phyloP scores from a whole-genome alignment of 2,797 vertebrate species.

The Parauchenoglanis punctatus region DNA sequence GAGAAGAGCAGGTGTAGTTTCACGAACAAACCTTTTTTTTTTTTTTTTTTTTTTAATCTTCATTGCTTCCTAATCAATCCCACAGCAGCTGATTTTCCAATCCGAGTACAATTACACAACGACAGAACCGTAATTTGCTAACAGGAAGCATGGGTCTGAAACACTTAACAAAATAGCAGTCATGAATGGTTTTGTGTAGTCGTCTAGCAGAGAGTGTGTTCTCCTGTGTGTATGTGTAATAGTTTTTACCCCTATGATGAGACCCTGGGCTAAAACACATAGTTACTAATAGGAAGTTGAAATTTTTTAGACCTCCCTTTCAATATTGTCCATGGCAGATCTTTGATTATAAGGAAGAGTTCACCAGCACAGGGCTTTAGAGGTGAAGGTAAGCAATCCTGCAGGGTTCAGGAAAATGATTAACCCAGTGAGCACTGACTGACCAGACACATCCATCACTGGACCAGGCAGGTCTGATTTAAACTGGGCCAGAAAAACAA shows the following conservation, averaged over 20 bases:
- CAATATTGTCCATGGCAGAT: neutral
- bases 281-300: neutral
- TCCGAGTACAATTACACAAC: neutral
- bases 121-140: neutral
- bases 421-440: neutral
- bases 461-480: neutral
- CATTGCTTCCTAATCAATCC: neutral
- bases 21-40: neutral
- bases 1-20: neutral
- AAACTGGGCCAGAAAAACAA: neutral
- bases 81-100: neutral
- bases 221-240: neutral
- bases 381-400: slow-evolving; percentile 4
- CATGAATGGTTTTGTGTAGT: neutral
- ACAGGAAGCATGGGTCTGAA: neutral
- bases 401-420: neutral
- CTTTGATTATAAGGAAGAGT: neutral
- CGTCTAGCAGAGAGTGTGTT: neutral
- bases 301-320: neutral
- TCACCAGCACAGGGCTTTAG: neutral
- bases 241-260: neutral
- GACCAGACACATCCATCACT: neutral
- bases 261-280: neutral
- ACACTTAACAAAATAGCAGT: neutral
- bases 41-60: neutral